Percentiles rank a stretch among this genome's conserved stretches.
These are phyloP conservation scores for Heloderma charlesbogerti DNA, from an alignment of 2,113 vertebrate genomes.

Conservation along the genomic window DNA sequence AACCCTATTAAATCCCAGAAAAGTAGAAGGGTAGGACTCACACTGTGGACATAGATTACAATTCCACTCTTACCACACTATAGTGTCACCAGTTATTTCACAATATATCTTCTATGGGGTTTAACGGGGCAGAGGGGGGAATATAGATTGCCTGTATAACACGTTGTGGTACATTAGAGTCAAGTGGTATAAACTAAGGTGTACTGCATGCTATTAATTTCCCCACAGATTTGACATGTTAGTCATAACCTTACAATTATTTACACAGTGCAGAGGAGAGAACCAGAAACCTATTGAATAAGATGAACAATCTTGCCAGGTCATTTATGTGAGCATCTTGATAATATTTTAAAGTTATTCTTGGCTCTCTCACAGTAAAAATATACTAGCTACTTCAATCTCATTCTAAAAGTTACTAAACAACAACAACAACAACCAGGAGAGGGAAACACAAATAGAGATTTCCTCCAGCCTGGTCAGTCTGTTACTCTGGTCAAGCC, in stretches of 20 bases:
- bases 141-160: slow-evolving; percentile 4
- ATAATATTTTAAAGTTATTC: neutral
- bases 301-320: neutral
- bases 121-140: neutral
- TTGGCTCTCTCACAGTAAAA: neutral
- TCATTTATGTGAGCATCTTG: neutral
- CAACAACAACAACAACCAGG: neutral
- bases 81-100: neutral
- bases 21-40: neutral
- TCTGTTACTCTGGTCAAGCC: neutral
- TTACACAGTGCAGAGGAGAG: neutral
- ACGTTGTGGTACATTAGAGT: neutral
- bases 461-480: neutral
- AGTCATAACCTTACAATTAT: slow-evolving; percentile 9
- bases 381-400: neutral
- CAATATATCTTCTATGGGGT: neutral
- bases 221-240: neutral
- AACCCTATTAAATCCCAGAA: neutral
- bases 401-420: neutral
- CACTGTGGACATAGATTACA: neutral
- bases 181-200: neutral
- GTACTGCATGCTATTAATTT: neutral
- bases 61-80: too few relatives aligned
- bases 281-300: neutral
- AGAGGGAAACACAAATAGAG: neutral